These are phyloP conservation scores for Pseudachorutes palmiensis DNA, from an alignment of 1,140 invertebrate genomes.

Conservation along the genomic window DNA sequence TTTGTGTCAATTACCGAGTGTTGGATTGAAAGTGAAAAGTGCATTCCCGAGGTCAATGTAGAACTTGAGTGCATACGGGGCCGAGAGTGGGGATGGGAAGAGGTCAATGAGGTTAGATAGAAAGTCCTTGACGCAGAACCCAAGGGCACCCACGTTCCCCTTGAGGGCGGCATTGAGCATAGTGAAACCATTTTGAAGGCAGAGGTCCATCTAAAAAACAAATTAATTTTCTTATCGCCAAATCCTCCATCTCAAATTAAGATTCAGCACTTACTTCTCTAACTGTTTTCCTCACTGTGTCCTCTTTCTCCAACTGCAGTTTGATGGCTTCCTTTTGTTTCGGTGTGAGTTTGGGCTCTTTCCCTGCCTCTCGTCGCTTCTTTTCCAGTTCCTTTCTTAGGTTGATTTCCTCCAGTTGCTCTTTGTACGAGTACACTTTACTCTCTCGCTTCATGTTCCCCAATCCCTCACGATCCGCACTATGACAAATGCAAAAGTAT, in stretches of 20 bases:
- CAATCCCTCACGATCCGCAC: slow-evolving; percentile 51
- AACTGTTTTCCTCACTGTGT: slow-evolving; percentile 59
- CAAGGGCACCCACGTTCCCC: slow-evolving; percentile 56
- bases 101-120: slow-evolving; percentile 54
- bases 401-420: slow-evolving; percentile 90
- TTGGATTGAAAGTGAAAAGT: slow-evolving; percentile 42
- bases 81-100: slow-evolving; percentile 60
- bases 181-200: slow-evolving; percentile 54
- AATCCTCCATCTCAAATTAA: background rate
- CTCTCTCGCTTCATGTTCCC: slow-evolving; percentile 90
- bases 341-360: slow-evolving; percentile 59
- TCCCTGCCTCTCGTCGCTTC: slow-evolving; percentile 70
- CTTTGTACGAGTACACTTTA: slow-evolving; percentile 94
- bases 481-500: slow-evolving; percentile 41
- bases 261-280: slow-evolving; percentile 46
- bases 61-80: slow-evolving; percentile 54
- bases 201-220: slow-evolving; percentile 54
- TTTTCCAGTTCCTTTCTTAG: slow-evolving; percentile 85
- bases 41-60: slow-evolving; percentile 51
- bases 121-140: slow-evolving; percentile 54
- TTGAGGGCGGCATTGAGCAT: slow-evolving; percentile 54
- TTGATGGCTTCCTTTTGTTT: slow-evolving; percentile 91
- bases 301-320: slow-evolving; percentile 77
- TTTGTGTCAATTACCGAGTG: too few species aligned
- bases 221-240: too few species aligned